phyloP scores from a whole-genome alignment of 2,797 vertebrate species.

The Phataginus tetradactyla region DNA sequence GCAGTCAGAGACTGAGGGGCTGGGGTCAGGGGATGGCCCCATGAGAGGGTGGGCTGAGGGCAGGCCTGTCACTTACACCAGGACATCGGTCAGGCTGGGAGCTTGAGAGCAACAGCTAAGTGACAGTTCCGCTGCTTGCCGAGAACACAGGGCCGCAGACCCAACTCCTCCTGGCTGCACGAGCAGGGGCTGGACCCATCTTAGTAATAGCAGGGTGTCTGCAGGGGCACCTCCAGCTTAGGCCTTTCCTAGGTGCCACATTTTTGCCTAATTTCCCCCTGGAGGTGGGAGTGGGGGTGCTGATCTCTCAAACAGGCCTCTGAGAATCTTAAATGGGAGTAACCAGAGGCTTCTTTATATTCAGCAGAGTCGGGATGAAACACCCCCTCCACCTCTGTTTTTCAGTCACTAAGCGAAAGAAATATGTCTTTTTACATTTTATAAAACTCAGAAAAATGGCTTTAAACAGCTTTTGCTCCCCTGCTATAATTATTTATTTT shows the following conservation, averaged over 20 bases:
- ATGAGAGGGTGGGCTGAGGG: too few relatives aligned
- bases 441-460: constrained; percentile 90
- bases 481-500: constrained; percentile 99
- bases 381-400: constrained; percentile 76
- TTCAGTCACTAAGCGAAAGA: constrained; percentile 86
- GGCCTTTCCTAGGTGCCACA: neutral
- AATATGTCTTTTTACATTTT: constrained; percentile 90
- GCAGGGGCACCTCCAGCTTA: neutral
- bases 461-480: constrained; percentile 96
- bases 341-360: constrained; percentile 72
- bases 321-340: neutral
- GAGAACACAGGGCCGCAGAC: neutral
- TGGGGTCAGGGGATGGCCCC: neutral
- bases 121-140: neutral
- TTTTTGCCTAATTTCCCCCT: neutral
- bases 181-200: neutral
- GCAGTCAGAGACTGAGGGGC: neutral
- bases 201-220: neutral
- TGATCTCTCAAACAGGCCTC: constrained; percentile 58
- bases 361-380: constrained; percentile 72
- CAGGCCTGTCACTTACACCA: neutral
- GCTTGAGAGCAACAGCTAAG: neutral
- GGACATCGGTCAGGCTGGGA: neutral
- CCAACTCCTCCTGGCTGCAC: neutral
- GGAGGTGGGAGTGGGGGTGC: rapidly evolving